A percentile compares a stretch with the other conserved stretches of the same genome.
Conservation (phyloP, 1,140 invertebrate genomes). For the Brachionus rubens region DNA sequence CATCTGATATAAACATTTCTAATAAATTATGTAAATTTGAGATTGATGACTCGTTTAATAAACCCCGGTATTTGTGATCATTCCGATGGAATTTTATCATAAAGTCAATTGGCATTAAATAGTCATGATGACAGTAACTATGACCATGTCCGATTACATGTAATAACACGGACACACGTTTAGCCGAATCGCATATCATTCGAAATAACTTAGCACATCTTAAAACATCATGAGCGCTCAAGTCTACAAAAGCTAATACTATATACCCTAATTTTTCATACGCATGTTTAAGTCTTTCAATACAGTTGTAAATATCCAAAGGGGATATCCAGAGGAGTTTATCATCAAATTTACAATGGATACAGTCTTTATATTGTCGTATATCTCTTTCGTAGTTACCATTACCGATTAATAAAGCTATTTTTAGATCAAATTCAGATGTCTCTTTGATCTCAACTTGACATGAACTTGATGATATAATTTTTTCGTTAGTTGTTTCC, state of each 20-base stretch:
- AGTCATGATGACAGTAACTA: conserved; percentile 22
- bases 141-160: conserved; percentile 34
- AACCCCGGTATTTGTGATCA: conserved; percentile 1
- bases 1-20: conserved; percentile 12
- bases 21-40: conserved; percentile 37
- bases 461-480: conserved; percentile 3
- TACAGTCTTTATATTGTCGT: not conserved
- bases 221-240: conserved; percentile 21
- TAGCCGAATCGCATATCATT: conserved; percentile 25
- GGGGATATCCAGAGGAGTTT: not conserved
- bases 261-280: conserved; percentile 27
- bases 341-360: conserved; percentile 5
- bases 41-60: not conserved
- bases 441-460: conserved; percentile 4
- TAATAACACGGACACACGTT: conserved; percentile 6
- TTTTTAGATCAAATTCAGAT: conserved; percentile 44
- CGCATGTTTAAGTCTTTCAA: not conserved
- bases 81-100: conserved; percentile 3
- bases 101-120: conserved; percentile 16
- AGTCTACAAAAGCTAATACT: conserved; percentile 9
- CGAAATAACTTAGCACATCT: not conserved
- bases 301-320: not conserved
- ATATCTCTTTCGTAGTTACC: conserved; percentile 30
- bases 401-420: conserved; percentile 44
- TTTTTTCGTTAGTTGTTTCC: conserved; percentile 23